phyloP scores from a whole-genome alignment of 2,797 vertebrate genomes.

The Acanthurus tractus region DNA sequence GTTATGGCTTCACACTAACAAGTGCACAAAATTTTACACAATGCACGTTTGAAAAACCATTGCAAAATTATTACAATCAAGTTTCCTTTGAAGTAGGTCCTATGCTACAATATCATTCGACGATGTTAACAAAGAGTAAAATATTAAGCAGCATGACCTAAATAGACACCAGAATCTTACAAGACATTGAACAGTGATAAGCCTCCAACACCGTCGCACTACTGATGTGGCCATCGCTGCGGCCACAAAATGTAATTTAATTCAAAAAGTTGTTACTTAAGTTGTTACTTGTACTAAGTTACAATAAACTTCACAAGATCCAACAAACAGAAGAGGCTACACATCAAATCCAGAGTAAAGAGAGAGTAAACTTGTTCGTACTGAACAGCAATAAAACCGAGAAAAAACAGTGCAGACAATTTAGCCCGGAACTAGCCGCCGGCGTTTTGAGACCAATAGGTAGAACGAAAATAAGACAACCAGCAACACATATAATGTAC shows the following conservation, averaged over 20 bases:
- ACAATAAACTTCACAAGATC: no score
- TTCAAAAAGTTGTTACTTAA: constrained; percentile 20
- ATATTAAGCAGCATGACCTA: constrained; percentile 61
- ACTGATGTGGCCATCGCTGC: constrained; percentile 13
- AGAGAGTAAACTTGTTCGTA: no score
- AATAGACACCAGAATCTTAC: constrained; percentile 44
- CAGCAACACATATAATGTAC: background rate
- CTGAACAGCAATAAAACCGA: background rate
- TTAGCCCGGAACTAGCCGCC: background rate
- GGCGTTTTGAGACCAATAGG: constrained; percentile 7
- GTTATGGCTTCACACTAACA: no score
- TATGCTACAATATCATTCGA: no score
- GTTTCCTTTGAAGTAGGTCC: no score
- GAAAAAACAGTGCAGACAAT: background rate
- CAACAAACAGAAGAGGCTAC: background rate
- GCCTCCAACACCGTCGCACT: constrained; percentile 22
- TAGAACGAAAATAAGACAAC: background rate
- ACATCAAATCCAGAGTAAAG: background rate
- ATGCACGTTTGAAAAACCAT: no score
- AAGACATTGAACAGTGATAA: constrained; percentile 54
- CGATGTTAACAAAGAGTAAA: no score
- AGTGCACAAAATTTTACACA: no score
- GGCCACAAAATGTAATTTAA: constrained; percentile 16
- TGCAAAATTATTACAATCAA: no score
- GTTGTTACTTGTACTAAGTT: background rate